These are phyloP conservation scores for Lasioglossum marginatum DNA, from an alignment of 2,888 invertebrate genomes.

Conservation along the genomic window DNA sequence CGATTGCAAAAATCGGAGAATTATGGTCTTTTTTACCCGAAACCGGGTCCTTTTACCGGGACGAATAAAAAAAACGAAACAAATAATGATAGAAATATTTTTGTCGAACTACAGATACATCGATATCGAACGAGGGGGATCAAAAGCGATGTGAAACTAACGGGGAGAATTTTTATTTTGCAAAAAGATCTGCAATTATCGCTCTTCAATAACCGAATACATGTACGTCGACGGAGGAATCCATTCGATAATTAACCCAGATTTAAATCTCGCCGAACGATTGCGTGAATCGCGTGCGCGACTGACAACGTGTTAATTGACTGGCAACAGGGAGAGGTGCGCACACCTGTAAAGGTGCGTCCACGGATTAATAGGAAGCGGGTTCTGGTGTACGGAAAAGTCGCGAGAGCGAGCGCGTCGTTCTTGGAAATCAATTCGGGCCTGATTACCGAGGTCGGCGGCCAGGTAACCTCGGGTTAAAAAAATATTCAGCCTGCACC, in stretches of 20 bases:
- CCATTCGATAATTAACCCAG: not conserved
- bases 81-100: not conserved
- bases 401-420: not conserved
- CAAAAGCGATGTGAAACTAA: not conserved
- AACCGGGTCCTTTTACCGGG: not conserved
- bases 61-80: not conserved
- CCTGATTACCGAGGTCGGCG: not conserved
- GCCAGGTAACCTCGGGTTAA: not conserved
- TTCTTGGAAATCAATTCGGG: not conserved
- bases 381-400: not conserved
- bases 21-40: not conserved
- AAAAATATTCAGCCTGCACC: conserved; percentile 6
- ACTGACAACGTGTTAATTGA: conserved; percentile 6
- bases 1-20: not conserved
- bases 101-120: not conserved
- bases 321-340: not conserved
- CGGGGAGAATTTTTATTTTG: not conserved
- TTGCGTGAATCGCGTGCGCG: not conserved
- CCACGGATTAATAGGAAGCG: not conserved
- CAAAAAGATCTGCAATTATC: not conserved
- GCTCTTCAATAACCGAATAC: not conserved
- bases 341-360: not conserved
- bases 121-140: not conserved
- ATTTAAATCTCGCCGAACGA: not conserved
- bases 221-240: not conserved